phyloP scores from a whole-genome alignment of 2,113 vertebrate species.

The Gnathonemus echidnorhynchus region DNA sequence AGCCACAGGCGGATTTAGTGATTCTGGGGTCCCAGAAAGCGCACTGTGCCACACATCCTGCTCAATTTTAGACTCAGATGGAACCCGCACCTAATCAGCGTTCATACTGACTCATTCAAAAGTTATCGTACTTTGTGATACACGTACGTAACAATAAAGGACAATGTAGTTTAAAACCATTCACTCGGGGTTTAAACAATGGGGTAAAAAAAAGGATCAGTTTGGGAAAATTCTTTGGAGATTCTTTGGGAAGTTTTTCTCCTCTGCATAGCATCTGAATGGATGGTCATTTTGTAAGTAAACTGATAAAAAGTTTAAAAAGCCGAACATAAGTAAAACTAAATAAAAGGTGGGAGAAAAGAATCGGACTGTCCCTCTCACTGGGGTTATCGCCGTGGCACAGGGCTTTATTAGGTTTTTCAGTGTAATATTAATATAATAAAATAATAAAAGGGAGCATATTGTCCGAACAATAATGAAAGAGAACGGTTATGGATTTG shows the following conservation, averaged over 20 bases:
- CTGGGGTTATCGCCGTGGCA: background rate
- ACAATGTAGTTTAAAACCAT: background rate
- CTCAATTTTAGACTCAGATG: background rate
- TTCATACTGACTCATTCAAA: background rate
- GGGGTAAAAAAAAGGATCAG: background rate
- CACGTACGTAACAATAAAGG: background rate
- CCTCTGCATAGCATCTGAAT: background rate
- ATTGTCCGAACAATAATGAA: background rate
- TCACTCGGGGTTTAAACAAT: background rate
- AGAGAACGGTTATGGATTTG: background rate
- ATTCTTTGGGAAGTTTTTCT: background rate
- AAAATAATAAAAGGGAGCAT: background rate
- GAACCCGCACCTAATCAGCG: background rate
- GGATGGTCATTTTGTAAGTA: background rate
- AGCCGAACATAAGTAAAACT: background rate
- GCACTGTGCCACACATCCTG: background rate
- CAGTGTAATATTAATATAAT: conserved; percentile 8
- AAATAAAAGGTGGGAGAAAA: background rate
- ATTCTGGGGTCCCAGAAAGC: background rate
- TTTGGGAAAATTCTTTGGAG: background rate
- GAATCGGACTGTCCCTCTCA: background rate
- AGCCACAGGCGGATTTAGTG: background rate
- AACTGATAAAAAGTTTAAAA: background rate
- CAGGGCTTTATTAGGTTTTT: background rate
- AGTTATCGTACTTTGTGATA: background rate